phyloP scores from a whole-genome alignment of 2,113 vertebrate genomes.

The Lucifuga dentata region DNA sequence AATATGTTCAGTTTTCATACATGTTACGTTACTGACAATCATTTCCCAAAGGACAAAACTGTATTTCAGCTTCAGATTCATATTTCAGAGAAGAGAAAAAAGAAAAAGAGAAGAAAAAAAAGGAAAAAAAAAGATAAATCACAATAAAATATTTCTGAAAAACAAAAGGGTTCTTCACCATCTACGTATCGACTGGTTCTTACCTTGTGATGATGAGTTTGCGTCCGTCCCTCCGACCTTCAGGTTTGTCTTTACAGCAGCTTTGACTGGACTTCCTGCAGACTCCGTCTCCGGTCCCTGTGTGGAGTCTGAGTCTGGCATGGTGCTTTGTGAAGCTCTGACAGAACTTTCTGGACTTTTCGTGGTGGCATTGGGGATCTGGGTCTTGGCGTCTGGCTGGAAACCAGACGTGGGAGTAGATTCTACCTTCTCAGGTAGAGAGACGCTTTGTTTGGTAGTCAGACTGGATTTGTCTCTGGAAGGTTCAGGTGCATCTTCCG shows the following conservation, averaged over 20 bases:
- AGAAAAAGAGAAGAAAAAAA: no score
- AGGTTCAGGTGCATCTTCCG: background rate
- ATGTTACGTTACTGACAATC: no score
- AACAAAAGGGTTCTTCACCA: no score
- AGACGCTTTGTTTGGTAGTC: background rate
- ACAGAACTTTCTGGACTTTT: background rate
- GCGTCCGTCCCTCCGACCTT: background rate
- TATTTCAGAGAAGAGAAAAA: no score
- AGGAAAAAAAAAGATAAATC: no score
- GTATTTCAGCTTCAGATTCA: no score
- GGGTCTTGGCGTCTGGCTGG: background rate
- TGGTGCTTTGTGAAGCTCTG: background rate
- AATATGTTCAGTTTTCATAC: no score
- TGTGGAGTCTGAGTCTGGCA: background rate
- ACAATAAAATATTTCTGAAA: no score
- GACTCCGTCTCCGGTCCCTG: background rate
- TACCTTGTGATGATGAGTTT: constrained; percentile 5
- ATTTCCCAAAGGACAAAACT: no score
- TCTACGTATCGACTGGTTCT: no score
- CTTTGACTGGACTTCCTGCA: background rate
- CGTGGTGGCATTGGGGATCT: background rate
- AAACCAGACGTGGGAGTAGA: background rate
- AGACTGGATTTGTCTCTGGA: background rate
- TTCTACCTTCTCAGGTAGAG: background rate
- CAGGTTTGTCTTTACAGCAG: background rate